Evolutionary conservation across 2,797 vertebrate species (phyloP), one percentile per base, ranked within the genome.

Genomic region (Phaenicophaeus curvirostris): DNA sequence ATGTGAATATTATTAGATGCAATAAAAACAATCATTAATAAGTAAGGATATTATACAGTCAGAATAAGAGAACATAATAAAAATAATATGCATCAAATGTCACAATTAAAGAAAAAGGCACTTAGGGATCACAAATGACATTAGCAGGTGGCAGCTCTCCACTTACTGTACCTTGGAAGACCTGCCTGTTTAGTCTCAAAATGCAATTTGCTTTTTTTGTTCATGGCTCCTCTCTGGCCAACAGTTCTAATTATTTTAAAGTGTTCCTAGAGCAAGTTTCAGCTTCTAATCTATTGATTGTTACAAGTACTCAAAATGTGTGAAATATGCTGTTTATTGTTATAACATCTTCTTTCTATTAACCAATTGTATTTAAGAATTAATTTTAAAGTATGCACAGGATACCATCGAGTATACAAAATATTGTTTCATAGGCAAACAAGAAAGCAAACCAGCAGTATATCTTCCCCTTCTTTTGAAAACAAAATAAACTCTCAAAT

Each of bases 401-500:
- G 76, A 84, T 41, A 55, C 2, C 16, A 62, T 2, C 84, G 48
- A 83, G 81, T 86, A 81, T 11, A 55, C 6, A 76, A 31, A 90
- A 87, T 54, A 42, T 0, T 6, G 28, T 62, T 92, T 87, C n/a
- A 42, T 1, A 68, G 8, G 24, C n/a, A 87, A 82, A 46, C 9
- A 89, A 75, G 61, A 87, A 79, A 44, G 21, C 7, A 92, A 78
- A 85, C 2, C 9, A 51, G 5, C 39, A 54, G 19, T 35, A 42
- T n/a, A 61, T 87, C 90, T 93, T 11, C 8, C 11, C 8, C 7
- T 54, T 39, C 7, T 42, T 91, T 93, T 68, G 33, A 58, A 87
- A 94, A 23, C 18, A 89, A 93, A 90, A 66, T 59, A 81, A 80
- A 46, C 46, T 62, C 42, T 88, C 27, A 91, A 92, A 89, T 77